These are phyloP conservation scores for Hucho hucho DNA, from an alignment of 2,113 vertebrate species.

Conservation along the genomic window DNA sequence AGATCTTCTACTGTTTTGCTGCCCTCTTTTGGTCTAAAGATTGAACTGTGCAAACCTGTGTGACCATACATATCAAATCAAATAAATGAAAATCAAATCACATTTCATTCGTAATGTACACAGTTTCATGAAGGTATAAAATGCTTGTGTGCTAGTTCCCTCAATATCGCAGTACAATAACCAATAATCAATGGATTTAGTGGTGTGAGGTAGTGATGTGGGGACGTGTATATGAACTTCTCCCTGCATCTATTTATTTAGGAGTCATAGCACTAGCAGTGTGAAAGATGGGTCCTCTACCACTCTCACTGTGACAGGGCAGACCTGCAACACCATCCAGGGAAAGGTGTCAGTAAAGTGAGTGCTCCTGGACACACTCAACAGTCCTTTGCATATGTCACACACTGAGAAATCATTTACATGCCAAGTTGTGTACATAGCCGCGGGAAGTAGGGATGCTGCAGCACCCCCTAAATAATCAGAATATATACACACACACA, in stretches of 20 bases:
- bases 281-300: neutral
- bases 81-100: too few relatives aligned
- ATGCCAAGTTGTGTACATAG: too few relatives aligned
- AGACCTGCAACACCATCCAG: conserved; percentile 37
- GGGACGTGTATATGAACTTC: neutral
- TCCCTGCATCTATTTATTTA: conserved; percentile 21
- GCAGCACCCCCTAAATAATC: too few relatives aligned
- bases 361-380: neutral
- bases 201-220: neutral
- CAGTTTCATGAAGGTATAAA: too few relatives aligned
- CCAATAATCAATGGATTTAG: too few relatives aligned
- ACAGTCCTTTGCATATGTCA: too few relatives aligned
- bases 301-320: conserved; percentile 18
- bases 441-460: too few relatives aligned
- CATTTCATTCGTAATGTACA: too few relatives aligned
- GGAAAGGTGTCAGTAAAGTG: conserved; percentile 34
- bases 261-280: conserved; percentile 23
- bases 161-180: too few relatives aligned
- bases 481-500: too few relatives aligned
- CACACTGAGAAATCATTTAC: neutral
- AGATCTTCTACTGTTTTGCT: neutral
- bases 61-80: too few relatives aligned
- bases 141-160: too few relatives aligned
- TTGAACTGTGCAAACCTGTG: neutral
- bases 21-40: neutral